Conservation (phyloP, 2,797 vertebrate species). For the Taenioides sp. region DNA sequence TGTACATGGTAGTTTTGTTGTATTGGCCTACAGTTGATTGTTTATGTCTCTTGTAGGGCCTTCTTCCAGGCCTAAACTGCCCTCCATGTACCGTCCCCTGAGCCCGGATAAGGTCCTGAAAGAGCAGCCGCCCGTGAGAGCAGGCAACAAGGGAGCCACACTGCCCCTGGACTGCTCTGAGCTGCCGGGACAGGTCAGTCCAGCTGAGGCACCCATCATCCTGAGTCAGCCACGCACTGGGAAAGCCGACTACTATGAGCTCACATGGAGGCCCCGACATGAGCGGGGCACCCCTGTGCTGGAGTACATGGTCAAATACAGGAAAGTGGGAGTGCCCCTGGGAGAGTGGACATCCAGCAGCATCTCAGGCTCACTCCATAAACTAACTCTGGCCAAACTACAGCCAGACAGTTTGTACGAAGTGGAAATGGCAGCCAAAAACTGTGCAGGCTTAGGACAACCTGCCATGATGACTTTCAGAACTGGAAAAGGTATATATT, state of each 20-base stretch:
- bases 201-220: constrained; percentile 91
- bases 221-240: constrained; percentile 92
- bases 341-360: constrained; percentile 85
- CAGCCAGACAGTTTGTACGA: constrained; percentile 94
- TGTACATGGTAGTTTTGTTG: neutral
- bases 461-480: constrained; percentile 98
- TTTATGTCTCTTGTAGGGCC: constrained; percentile 36
- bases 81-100: constrained; percentile 67
- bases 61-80: constrained; percentile 65
- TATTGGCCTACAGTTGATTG: neutral
- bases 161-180: constrained; percentile 78
- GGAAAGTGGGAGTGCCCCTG: constrained; percentile 86
- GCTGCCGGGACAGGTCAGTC: constrained; percentile 73
- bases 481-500: constrained; percentile 81
- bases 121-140: constrained; percentile 72
- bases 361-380: constrained; percentile 86
- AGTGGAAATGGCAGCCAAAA: constrained; percentile 94
- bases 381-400: constrained; percentile 86
- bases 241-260: constrained; percentile 92
- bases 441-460: constrained; percentile 92
- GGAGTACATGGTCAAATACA: constrained; percentile 92
- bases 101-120: constrained; percentile 79
- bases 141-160: constrained; percentile 59
- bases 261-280: constrained; percentile 90
- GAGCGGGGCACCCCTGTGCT: constrained; percentile 84